A percentile compares a stretch with the other conserved stretches of the same genome.
These are phyloP conservation scores for Brassicogethes aeneus DNA, from an alignment of 2,888 invertebrate species.

Conservation along the genomic window DNA sequence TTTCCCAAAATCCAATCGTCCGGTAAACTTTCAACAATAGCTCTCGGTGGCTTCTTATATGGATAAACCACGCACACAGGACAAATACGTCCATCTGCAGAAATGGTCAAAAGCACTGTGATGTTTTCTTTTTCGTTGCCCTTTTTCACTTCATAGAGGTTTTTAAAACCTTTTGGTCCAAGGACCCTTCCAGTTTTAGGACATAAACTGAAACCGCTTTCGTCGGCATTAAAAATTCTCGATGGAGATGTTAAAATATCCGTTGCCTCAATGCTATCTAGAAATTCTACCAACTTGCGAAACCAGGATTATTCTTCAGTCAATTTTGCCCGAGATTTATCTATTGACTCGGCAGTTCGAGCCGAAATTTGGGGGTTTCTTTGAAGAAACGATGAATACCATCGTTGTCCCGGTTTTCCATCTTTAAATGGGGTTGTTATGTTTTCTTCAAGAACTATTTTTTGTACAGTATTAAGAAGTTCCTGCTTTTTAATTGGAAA, in stretches of 20 bases:
- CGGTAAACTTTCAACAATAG: conserved; percentile 14
- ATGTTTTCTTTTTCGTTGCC: conserved; percentile 16
- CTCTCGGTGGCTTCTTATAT: conserved; percentile 15
- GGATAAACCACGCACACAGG: conserved; percentile 9
- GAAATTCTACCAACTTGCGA: conserved; percentile 1
- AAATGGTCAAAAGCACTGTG: conserved; percentile 13
- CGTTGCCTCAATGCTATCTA: conserved; percentile 2
- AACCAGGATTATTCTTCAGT: conserved; percentile 7
- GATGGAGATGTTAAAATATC: conserved; percentile 5
- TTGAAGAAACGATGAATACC: conserved; percentile 9
- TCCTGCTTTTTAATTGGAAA: conserved; percentile 25
- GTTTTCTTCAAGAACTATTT: conserved; percentile 13
- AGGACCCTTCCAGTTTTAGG: conserved; percentile 13
- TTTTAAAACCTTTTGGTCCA: conserved; percentile 11
- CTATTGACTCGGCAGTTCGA: conserved; percentile 5
- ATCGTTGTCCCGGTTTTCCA: conserved; percentile 12
- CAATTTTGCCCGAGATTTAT: conserved; percentile 4
- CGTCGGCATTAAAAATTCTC: conserved; percentile 23
- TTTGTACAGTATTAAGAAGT: conserved; percentile 21
- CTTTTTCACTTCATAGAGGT: conserved; percentile 9
- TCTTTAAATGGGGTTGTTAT: conserved; percentile 12
- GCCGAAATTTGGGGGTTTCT: conserved; percentile 12
- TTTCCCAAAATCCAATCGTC: conserved; percentile 14
- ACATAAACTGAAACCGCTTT: conserved; percentile 26
- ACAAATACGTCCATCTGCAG: conserved; percentile 9